Conservation (phyloP, 2,113 vertebrate species). For the Lethenteron camtschaticum region DNA sequence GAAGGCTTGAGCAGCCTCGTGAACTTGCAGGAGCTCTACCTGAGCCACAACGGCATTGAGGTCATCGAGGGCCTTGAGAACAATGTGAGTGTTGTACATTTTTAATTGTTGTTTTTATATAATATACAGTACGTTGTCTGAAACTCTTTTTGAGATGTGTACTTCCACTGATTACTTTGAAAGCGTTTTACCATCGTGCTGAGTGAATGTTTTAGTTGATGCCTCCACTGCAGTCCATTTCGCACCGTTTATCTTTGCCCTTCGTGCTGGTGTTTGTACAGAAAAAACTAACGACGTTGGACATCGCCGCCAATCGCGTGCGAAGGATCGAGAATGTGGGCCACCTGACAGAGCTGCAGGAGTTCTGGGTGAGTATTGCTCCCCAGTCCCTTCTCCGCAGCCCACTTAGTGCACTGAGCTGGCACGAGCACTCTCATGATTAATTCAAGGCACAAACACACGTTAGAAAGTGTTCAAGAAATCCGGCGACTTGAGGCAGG, state of each 20-base stretch:
- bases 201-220: neutral
- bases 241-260: too few species aligned
- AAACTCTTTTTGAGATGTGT: neutral
- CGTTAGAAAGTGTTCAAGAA: too few species aligned
- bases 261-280: slow-evolving; percentile 15
- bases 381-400: neutral
- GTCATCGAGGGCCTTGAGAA: slow-evolving; percentile 87
- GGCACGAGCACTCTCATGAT: too few species aligned
- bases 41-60: slow-evolving; percentile 93
- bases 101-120: too few species aligned
- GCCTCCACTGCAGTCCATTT: neutral
- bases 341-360: slow-evolving; percentile 83
- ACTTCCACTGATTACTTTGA: neutral
- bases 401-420: too few species aligned
- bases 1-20: slow-evolving; percentile 67
- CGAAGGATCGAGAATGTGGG: slow-evolving; percentile 87
- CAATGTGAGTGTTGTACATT: slow-evolving; percentile 32
- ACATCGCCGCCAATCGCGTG: slow-evolving; percentile 77
- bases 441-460: too few species aligned
- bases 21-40: slow-evolving; percentile 66
- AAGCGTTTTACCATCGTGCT: neutral
- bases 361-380: slow-evolving; percentile 54
- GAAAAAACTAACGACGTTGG: slow-evolving; percentile 92
- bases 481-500: too few species aligned
- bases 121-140: neutral